These are phyloP conservation scores for Pardalotus punctatus DNA, from an alignment of 2,113 vertebrate genomes.

Conservation along the genomic window DNA sequence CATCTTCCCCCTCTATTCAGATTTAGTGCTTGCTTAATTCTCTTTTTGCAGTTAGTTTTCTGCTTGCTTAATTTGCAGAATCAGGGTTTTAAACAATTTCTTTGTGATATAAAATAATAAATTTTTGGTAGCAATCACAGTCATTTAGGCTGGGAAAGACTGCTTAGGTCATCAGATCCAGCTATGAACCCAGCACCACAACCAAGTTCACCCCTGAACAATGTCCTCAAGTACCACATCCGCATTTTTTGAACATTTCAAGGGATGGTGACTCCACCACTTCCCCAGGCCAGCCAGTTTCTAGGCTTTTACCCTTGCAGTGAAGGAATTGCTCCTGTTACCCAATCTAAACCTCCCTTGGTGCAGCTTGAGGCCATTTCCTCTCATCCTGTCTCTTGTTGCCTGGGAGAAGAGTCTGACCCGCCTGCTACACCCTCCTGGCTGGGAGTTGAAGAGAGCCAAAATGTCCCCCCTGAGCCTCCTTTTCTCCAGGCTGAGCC, in stretches of 20 bases:
- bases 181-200: fast-evolving
- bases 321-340: neutral
- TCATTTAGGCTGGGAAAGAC: neutral
- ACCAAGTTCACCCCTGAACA: neutral
- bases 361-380: neutral
- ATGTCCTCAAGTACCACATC: neutral
- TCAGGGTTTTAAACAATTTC: neutral
- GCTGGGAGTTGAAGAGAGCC: neutral
- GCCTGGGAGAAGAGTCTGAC: neutral
- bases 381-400: neutral
- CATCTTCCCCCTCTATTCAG: neutral
- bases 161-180: neutral
- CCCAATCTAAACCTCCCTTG: neutral
- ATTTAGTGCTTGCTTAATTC: neutral
- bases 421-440: neutral
- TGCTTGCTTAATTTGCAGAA: neutral
- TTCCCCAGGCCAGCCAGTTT: neutral
- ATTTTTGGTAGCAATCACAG: neutral
- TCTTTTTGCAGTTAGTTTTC: neutral
- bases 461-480: neutral
- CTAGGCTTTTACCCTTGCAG: neutral
- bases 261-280: neutral
- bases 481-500: neutral
- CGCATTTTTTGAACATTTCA: neutral
- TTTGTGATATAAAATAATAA: neutral